phyloP scores from a whole-genome alignment of 1,140 invertebrate species.

The Caenorhabditis remanei region DNA sequence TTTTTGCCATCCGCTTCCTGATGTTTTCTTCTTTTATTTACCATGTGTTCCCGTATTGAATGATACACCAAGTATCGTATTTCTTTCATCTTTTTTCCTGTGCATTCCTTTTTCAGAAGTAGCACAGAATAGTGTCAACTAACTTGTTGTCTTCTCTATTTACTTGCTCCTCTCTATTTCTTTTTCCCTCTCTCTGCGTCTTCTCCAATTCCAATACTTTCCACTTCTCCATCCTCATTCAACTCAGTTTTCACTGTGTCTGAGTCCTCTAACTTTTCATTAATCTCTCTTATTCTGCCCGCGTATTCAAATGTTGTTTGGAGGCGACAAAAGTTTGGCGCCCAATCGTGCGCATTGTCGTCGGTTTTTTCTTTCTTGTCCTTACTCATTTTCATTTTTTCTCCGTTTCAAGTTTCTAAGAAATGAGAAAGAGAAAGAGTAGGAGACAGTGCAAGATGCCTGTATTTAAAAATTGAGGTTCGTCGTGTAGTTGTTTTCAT shows the following conservation, averaged over 20 bases:
- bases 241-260: neutral
- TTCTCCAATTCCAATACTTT: neutral
- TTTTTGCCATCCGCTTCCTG: no score
- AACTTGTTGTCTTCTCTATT: conserved; percentile 12
- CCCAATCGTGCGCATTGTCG: conserved; percentile 1
- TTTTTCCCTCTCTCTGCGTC: neutral
- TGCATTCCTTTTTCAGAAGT: conserved; percentile 53
- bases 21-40: neutral
- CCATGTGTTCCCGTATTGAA: conserved; percentile 4
- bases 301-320: conserved; percentile 52
- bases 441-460: neutral
- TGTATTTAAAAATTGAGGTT: neutral
- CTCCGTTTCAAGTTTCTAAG: neutral
- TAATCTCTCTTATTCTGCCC: conserved; percentile 22
- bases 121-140: conserved; percentile 22
- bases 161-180: neutral
- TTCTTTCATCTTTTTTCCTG: neutral
- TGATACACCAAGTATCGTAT: conserved; percentile 17
- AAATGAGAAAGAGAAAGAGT: neutral
- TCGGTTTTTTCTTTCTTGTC: neutral
- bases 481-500: neutral
- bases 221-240: neutral
- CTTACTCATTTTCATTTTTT: neutral
- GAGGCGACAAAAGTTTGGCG: conserved; percentile 19
- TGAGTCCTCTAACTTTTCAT: conserved; percentile 15